phyloP scores from a whole-genome alignment of 2,888 invertebrate species.

The Nomada goodeniana region DNA sequence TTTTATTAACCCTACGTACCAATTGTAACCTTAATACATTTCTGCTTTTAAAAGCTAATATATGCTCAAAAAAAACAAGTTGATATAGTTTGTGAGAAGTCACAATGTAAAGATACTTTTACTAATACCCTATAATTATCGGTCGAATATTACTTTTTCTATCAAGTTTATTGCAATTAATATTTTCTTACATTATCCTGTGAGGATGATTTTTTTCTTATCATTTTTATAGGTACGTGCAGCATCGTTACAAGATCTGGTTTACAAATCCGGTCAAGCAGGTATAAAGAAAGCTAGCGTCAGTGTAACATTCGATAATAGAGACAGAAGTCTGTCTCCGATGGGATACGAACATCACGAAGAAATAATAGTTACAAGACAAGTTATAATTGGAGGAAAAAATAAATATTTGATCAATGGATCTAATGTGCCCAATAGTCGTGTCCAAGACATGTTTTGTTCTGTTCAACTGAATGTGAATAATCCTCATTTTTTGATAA shows the following conservation, averaged over 20 bases:
- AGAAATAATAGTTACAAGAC: slow-evolving; percentile 96
- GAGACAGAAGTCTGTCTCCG: slow-evolving; percentile 92
- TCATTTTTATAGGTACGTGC: slow-evolving; percentile 91
- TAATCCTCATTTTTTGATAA: slow-evolving; percentile 99
- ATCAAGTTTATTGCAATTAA: background rate
- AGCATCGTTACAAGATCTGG: slow-evolving; percentile 95
- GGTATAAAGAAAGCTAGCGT: slow-evolving; percentile 98
- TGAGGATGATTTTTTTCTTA: background rate
- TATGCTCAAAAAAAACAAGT: background rate
- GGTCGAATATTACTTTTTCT: background rate
- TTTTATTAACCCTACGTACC: slow-evolving; percentile 3
- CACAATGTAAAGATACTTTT: background rate
- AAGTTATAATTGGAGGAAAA: slow-evolving; percentile 94
- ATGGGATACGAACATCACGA: slow-evolving; percentile 95
- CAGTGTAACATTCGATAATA: slow-evolving; percentile 97
- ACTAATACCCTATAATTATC: too few species aligned
- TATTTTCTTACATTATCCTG: background rate
- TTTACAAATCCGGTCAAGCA: slow-evolving; percentile 99
- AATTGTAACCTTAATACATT: slow-evolving; percentile 21
- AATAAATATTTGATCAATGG: slow-evolving; percentile 98
- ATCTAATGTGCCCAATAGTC: slow-evolving; percentile 93
- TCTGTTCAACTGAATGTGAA: slow-evolving; percentile 99
- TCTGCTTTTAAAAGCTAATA: background rate
- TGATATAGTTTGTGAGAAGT: background rate
- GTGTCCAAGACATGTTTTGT: slow-evolving; percentile 97